Conservation (phyloP, 2,888 invertebrate species). For the Apodemia mormo region DNA sequence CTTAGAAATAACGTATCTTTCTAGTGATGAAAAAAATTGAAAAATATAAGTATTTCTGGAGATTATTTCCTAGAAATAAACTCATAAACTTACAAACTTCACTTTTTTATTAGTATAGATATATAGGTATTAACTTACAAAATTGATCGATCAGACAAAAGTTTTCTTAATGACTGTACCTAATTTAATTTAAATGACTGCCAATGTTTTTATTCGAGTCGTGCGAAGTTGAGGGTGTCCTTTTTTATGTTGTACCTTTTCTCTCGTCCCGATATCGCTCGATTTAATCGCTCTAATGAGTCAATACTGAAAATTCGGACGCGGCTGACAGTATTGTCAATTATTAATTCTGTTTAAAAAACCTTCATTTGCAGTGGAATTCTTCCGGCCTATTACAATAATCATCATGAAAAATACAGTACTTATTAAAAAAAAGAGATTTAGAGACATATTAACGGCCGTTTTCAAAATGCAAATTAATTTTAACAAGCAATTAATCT, state of each 20-base stretch:
- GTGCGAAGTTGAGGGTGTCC: slow-evolving; percentile 41
- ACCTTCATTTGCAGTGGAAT: slow-evolving; percentile 31
- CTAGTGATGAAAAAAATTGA: no score
- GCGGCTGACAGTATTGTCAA: slow-evolving; percentile 20
- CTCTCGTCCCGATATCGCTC: slow-evolving; percentile 34
- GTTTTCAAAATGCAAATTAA: no score
- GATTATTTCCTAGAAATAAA: no score
- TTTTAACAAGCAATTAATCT: no score
- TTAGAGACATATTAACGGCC: no score
- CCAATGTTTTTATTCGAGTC: slow-evolving; percentile 39
- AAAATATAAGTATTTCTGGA: no score
- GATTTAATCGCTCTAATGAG: slow-evolving; percentile 36
- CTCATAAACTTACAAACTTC: no score
- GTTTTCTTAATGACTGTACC: slow-evolving; percentile 33
- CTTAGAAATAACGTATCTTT: no score
- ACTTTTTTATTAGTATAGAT: no score
- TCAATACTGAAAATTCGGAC: slow-evolving; percentile 34
- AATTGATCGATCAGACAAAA: neutral
- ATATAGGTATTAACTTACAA: no score
- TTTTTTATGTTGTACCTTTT: slow-evolving; percentile 36
- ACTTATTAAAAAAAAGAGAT: no score
- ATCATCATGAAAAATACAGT: no score
- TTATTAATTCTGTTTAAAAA: slow-evolving; percentile 19
- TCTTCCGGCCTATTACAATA: neutral
- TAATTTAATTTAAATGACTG: slow-evolving; percentile 45